phyloP scores from a whole-genome alignment of 2,113 vertebrate genomes.

The Eudyptes chrysolophus region DNA sequence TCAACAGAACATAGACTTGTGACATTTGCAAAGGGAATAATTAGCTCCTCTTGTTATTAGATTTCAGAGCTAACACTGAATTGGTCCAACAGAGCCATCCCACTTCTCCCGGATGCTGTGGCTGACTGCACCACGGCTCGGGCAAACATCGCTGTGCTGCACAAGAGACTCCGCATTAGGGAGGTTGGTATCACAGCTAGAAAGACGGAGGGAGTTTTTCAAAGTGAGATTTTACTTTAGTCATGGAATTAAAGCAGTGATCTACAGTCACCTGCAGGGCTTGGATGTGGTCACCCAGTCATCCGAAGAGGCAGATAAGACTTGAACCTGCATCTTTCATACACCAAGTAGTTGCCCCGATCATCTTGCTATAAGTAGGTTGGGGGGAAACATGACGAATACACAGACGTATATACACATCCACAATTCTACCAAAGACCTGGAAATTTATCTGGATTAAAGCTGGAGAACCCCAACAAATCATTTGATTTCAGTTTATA shows the following conservation, averaged over 20 bases:
- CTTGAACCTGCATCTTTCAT: neutral
- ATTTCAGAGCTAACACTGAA: neutral
- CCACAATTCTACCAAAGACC: neutral
- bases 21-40: neutral
- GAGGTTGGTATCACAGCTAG: neutral
- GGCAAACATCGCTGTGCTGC: rapidly evolving
- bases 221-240: neutral
- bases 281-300: neutral
- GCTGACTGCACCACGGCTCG: neutral
- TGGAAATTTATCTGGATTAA: neutral
- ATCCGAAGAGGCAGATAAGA: neutral
- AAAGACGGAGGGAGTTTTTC: neutral
- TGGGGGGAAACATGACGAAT: neutral
- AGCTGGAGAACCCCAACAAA: neutral
- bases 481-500: neutral
- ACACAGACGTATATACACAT: rapidly evolving
- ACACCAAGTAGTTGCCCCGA: neutral
- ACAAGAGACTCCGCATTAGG: neutral
- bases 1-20: neutral
- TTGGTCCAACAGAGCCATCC: neutral
- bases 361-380: neutral
- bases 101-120: neutral
- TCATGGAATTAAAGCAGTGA: neutral
- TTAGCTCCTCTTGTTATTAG: neutral
- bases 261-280: neutral